phyloP scores from a whole-genome alignment of 2,113 vertebrate genomes.

The Colossoma macropomum region DNA sequence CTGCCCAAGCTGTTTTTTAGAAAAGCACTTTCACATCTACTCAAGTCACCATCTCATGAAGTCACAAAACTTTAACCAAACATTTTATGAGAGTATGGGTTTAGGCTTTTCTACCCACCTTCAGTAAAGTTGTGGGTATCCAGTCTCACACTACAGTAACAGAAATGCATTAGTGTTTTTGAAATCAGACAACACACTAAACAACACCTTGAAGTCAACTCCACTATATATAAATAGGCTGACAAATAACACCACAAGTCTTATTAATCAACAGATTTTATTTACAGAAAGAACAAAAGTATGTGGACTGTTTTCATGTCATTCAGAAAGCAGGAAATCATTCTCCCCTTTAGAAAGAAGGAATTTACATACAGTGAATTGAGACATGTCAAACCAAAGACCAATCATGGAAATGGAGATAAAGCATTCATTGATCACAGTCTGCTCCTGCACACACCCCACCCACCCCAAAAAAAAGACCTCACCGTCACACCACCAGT shows the following conservation, averaged over 20 bases:
- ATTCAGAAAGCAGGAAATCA: slow-evolving; percentile 70
- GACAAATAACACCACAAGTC: slow-evolving; percentile 49
- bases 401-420: slow-evolving; percentile 59
- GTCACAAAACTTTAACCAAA: no score
- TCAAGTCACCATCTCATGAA: no score
- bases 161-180: background rate
- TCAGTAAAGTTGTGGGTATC: no score
- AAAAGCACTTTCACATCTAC: no score
- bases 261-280: slow-evolving; percentile 84
- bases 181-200: background rate
- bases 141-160: no score
- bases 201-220: background rate
- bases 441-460: slow-evolving; percentile 52
- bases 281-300: slow-evolving; percentile 82
- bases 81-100: no score
- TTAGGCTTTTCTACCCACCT: no score
- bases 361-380: slow-evolving; percentile 75
- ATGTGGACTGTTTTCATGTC: slow-evolving; percentile 74
- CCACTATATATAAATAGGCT: background rate
- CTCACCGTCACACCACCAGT: slow-evolving; percentile 3
- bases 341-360: slow-evolving; percentile 68
- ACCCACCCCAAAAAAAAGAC: slow-evolving; percentile 10
- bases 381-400: slow-evolving; percentile 67
- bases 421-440: slow-evolving; percentile 55
- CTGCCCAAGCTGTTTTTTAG: no score